Evolutionary conservation across 2,888 invertebrate genomes (phyloP), one percentile per base, ranked within the genome.

Genomic region (Alitta virens): DNA sequence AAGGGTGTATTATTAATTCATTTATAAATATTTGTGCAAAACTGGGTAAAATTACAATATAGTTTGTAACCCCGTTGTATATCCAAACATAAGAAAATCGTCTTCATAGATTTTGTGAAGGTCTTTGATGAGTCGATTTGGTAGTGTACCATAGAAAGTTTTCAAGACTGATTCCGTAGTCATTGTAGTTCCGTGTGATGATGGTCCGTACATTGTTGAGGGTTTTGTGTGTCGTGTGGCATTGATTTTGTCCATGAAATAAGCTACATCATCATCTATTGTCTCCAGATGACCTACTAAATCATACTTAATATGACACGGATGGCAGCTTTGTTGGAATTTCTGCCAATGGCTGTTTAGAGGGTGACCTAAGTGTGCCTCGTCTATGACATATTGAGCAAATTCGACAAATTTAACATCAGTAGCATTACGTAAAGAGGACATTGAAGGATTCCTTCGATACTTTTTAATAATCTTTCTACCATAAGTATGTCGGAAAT

Each of bases 261-360:
- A 57, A 1, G 42, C n/a, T 18, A 51, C 40, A 23, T 62, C 62
- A 1, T 16, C 9, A 16, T 60, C n/a, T 16, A 62, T 57, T 14
- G 53, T 54, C 26, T 63, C 63, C 25, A 63, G 23, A n/a, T 59
- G 58, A 16, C 63, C 63, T 2, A 63, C 59, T 24, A 59, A 27
- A 24, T 58, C 59, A 54, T 54, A 63, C 24, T 59, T 50, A 14
- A 49, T 38, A n/a, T 26, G 14, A 21, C 63, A 63, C 2, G 63
- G 63, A 9, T 25, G 24, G 38, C 59, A 54, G 1, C 2, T 5
- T n/a, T 27, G 16, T 12, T 49, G 24, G 2, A 49, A 58, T 1
- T 58, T 53, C 33, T 25, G 26, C 38, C 52, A 63, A 46, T 63
- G 63, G 3, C 16, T n/a, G 40, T 63, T 27, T 0, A 59, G 1